Percentiles rank a stretch among this genome's conserved stretches.
These are phyloP conservation scores for Drosophila neotestacea DNA, from an alignment of 2,888 invertebrate species.

Conservation along the genomic window DNA sequence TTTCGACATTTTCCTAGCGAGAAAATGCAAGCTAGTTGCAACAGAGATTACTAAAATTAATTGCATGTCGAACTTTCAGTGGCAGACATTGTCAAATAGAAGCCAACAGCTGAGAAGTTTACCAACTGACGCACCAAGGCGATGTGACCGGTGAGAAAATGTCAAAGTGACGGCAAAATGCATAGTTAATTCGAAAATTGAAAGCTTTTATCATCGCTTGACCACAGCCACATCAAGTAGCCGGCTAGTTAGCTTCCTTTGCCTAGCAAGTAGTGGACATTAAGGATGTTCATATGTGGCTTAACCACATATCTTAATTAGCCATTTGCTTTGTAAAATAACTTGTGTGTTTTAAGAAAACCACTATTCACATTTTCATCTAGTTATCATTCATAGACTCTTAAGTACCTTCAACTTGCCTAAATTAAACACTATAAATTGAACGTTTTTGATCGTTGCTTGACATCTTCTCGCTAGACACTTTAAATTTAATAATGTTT, in stretches of 20 bases:
- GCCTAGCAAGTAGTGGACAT: conserved; percentile 1
- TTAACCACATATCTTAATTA: neutral
- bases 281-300: neutral
- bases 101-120: conserved; percentile 19
- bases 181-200: conserved; percentile 32
- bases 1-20: conserved; percentile 14
- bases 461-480: neutral
- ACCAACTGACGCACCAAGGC: conserved; percentile 19
- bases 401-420: no score
- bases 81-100: conserved; percentile 37
- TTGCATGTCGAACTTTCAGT: conserved; percentile 62
- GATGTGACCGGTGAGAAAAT: neutral
- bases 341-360: neutral
- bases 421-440: no score
- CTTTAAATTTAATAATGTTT: conserved; percentile 1
- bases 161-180: conserved; percentile 5
- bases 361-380: neutral
- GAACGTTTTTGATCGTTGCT: neutral
- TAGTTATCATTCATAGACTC: no score
- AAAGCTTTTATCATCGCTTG: conserved; percentile 28
- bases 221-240: conserved; percentile 19
- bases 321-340: neutral
- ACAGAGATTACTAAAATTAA: conserved; percentile 52
- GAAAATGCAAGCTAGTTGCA: conserved; percentile 33
- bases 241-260: conserved; percentile 10